Base-by-base conservation (phyloP, 1,140 invertebrate genomes). In the Drosophila baimaii region DNA sequence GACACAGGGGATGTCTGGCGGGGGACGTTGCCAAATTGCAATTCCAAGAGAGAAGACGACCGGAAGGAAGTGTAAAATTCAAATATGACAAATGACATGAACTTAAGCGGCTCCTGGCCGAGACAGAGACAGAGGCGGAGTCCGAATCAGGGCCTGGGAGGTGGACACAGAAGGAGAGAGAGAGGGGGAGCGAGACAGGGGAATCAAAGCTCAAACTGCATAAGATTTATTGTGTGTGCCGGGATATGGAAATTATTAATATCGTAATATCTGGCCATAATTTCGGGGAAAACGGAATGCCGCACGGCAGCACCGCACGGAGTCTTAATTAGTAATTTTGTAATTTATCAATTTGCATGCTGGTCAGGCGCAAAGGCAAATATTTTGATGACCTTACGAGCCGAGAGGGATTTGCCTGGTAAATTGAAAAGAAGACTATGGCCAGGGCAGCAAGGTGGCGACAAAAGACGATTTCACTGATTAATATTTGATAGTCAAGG, bases 51-150 rank as follows among this genome's bases (percentile, higher is more conserved):
- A 77, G 73, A 52, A 64, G 72, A 89, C 77, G 79, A 90, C 84
- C 84, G 85, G 84, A 89, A 89, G 84, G 84, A 89, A 89, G 84
- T 89, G 84, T 89, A 89, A 89, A 89, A 89, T 89, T 89, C 84
- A 89, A 89, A 89, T 89, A 89, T 89, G 84, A 89, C 84, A 89
- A 89, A 90, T 89, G 84, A 89, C 84, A 89, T 89, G 77, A 89
- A 89, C 84, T 89, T 89, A 89, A 89, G 81, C 85, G 85, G 74
- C 81, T 72, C 51, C 69, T 47, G 41, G 44, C n/a, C 47, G 44
- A 29, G 52, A 46, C 41, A 46, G 12, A 41, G 57, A 31, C 29
- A 21, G 31, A 55, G 47, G n/a, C 21, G n/a, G 35, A 44, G 29
- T 23, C 13, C 4, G 27, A 27, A 23, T 17, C 47, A 17, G 25